Evolutionary conservation across 2,888 invertebrate genomes (phyloP).

Genomic region (Tetranychus truncatus): DNA sequence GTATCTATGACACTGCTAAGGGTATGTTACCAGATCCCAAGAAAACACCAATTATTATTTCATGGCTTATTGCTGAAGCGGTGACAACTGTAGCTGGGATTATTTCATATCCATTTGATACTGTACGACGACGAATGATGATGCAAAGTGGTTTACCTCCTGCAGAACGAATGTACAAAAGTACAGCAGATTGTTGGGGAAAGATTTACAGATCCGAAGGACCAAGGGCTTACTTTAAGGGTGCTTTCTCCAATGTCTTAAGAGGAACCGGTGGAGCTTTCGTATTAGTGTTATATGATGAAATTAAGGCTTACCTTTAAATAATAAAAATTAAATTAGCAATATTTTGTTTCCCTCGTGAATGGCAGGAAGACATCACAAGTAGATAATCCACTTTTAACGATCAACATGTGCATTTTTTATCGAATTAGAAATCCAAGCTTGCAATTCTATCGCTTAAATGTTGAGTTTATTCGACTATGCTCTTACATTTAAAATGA

Average conservation of each 20-base stretch:
- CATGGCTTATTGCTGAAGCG: conserved; percentile 79
- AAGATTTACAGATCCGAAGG: conserved; percentile 72
- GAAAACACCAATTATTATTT: conserved; percentile 73
- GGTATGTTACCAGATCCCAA: conserved; percentile 80
- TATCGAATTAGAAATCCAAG: too few relatives aligned
- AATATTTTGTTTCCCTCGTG: too few relatives aligned
- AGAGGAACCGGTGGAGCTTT: conserved; percentile 86
- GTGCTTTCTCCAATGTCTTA: conserved; percentile 80
- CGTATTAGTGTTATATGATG: conserved; percentile 47
- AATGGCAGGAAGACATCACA: too few relatives aligned
- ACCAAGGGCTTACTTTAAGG: conserved; percentile 74
- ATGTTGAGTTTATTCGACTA: too few relatives aligned
- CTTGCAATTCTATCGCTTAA: too few relatives aligned
- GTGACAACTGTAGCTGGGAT: conserved; percentile 77
- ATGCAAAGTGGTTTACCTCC: conserved; percentile 78
- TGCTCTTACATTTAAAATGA: too few relatives aligned
- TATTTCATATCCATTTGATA: conserved; percentile 90
- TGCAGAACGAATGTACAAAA: conserved; percentile 67
- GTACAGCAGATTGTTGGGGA: conserved; percentile 73
- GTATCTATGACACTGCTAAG: conserved; percentile 86
- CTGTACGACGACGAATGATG: conserved; percentile 88
- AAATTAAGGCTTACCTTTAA: conserved; percentile 3
- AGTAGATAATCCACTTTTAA: too few relatives aligned
- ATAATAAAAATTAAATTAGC: too few relatives aligned
- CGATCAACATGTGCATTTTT: too few relatives aligned